Base-by-base conservation (phyloP, 2,797 vertebrate species). In the Pangasius sanitwongsei region DNA sequence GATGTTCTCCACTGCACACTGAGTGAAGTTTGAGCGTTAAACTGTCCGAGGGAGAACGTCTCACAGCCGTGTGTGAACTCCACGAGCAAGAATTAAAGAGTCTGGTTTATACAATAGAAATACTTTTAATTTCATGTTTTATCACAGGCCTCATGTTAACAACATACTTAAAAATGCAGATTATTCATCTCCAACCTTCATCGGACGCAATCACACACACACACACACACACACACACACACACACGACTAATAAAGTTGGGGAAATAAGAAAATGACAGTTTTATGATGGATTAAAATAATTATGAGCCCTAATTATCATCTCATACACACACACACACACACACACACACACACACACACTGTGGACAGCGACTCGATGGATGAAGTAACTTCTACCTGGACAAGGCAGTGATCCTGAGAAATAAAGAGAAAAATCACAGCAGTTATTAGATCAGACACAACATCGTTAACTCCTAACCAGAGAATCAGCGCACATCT, bases 41-140 rank as follows among this genome's bases (percentile, higher is more conserved):
- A 2, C 63, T 5, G 63, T 63, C 7, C 0, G 25, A 31, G 63
- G 28, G 63, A 63, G 13, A 28, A 28, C 0, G 23, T 25, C 63
- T n/a, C 63, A 13, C 8, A 65, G 63, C 11, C 3, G 13, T 3
- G 8, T 12, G n/a, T 55, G 28, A 77, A 4, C 50, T 55, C 23
- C 16, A 57, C 6, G 31, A 53, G 44, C 25, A 59, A 59, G 23
- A 41, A 44, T 15, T 4, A 61, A 16, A 82, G 61, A 84, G 28
- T 53, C 48, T 2, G 5, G 15, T 88, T 93, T 92, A 94, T 95
- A 92, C 94, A 95, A 96, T 96, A 97, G 96, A 96, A 97, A 97
- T 96, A 95, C 95, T 95, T 96, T 97, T 96, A 96, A 96, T 96
- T 95, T 94, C 91, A 95, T 93, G 93, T 95, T 95, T 93, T 65